A percentile compares a stretch with the other conserved stretches of the same genome.
Conservation (phyloP, 1,140 invertebrate genomes). For the Drosophila rhopaloa region DNA sequence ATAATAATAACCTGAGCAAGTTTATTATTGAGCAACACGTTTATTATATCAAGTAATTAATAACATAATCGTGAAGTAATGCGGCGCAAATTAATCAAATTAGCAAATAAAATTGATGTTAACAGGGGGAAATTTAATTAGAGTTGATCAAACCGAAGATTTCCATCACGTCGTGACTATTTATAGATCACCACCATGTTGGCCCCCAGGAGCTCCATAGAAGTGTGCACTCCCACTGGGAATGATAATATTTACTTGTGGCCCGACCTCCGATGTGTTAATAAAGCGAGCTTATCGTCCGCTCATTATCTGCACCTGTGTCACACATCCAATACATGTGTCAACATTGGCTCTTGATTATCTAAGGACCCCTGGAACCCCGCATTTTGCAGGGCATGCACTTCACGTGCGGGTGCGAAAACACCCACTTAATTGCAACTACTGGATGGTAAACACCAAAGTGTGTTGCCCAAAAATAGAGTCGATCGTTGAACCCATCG, state of each 20-base stretch:
- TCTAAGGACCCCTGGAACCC: conserved; percentile 6
- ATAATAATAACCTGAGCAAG: neutral
- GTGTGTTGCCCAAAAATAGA: conserved; percentile 24
- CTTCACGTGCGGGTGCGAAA: conserved; percentile 29
- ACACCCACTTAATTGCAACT: conserved; percentile 42
- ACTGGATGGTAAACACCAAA: conserved; percentile 30
- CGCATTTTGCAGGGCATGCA: conserved; percentile 5
- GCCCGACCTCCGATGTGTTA: conserved; percentile 43
- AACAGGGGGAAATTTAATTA: conserved; percentile 43
- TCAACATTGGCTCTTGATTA: conserved; percentile 36
- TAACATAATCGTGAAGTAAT: conserved; percentile 30
- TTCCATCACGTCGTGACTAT: conserved; percentile 32
- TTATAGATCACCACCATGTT: conserved; percentile 3
- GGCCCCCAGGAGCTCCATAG: conserved; percentile 12
- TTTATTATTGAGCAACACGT: neutral
- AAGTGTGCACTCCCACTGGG: conserved; percentile 46
- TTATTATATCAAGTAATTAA: conserved; percentile 10
- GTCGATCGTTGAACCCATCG: conserved; percentile 13
- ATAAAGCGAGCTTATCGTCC: conserved; percentile 49
- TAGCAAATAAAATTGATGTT: conserved; percentile 45
- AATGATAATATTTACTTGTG: conserved; percentile 30
- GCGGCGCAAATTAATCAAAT: conserved; percentile 15
- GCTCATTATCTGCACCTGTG: conserved; percentile 58
- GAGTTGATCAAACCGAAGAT: conserved; percentile 24
- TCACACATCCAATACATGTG: conserved; percentile 49